Evolutionary conservation across 2,888 invertebrate species (phyloP).

Genomic region (Dugesia japonica): DNA sequence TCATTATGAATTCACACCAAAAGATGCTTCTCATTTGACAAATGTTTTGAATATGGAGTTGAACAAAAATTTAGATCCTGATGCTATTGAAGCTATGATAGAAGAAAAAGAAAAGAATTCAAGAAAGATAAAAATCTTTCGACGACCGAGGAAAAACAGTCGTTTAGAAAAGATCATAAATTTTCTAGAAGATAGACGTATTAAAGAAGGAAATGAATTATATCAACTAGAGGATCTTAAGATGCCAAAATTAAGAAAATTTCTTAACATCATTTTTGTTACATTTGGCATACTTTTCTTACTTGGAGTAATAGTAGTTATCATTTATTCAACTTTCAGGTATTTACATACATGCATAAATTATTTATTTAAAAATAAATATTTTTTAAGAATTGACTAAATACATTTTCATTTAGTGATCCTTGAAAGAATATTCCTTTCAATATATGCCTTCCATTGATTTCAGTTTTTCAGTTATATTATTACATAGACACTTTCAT

Average conservation of each 20-base stretch:
- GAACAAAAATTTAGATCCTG: background rate
- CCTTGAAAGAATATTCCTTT: too few relatives aligned
- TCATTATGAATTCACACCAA: conserved; percentile 5
- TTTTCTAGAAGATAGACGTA: background rate
- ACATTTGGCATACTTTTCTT: background rate
- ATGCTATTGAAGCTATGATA: background rate
- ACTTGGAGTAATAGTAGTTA: background rate
- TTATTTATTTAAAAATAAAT: background rate
- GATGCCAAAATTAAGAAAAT: conserved; percentile 8
- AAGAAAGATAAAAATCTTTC: background rate
- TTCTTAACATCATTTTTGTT: background rate
- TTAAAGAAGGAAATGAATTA: background rate
- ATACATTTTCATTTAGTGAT: too few relatives aligned
- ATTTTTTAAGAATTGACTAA: too few relatives aligned
- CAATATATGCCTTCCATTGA: too few relatives aligned
- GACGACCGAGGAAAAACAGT: background rate
- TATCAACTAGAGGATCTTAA: conserved; percentile 1
- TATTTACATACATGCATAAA: background rate
- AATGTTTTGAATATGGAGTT: conserved; percentile 9
- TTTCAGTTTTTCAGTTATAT: too few relatives aligned
- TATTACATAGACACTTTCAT: too few relatives aligned
- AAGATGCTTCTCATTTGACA: conserved; percentile 9
- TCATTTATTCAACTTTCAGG: background rate
- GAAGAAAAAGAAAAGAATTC: background rate
- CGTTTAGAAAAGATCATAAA: background rate